Conservation (phyloP, 2,888 invertebrate genomes). For the Drosophila sordidapex region DNA sequence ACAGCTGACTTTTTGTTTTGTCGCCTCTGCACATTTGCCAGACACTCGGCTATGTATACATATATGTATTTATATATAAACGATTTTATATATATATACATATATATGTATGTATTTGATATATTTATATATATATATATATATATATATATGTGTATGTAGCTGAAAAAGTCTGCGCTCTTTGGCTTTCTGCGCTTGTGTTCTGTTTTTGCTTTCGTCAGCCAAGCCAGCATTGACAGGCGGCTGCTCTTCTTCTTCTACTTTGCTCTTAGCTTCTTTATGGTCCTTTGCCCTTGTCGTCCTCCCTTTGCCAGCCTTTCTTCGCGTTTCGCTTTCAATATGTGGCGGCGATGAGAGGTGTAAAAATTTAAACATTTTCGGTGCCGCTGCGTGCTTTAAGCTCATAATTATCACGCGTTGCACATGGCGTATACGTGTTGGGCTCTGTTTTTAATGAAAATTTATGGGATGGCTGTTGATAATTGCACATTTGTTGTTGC, state of each 20-base stretch:
- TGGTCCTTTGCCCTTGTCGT: conserved; percentile 6
- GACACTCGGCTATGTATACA: conserved; percentile 40
- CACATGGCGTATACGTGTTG: conserved; percentile 61
- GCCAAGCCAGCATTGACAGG: conserved; percentile 55
- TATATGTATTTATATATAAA: conserved; percentile 9
- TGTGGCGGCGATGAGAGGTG: conserved; percentile 2
- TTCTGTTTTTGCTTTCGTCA: conserved; percentile 51
- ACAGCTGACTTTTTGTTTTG: conserved; percentile 65
- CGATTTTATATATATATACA: not conserved
- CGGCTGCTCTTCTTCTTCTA: conserved; percentile 18
- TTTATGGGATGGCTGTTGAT: conserved; percentile 67
- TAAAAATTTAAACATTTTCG: conserved; percentile 30
- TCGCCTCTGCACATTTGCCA: conserved; percentile 42
- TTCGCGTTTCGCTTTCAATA: conserved; percentile 44
- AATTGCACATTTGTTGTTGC: conserved; percentile 61
- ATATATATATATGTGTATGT: no score
- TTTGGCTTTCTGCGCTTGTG: conserved; percentile 37
- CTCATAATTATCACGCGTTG: conserved; percentile 71
- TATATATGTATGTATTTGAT: not conserved
- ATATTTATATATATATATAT: not conserved
- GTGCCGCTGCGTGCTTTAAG: conserved; percentile 58
- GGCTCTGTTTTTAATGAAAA: conserved; percentile 58
- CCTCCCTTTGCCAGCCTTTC: conserved; percentile 4
- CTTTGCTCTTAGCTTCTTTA: conserved; percentile 4
- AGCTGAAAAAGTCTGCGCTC: conserved; percentile 40